Conservation (phyloP, 2,888 invertebrate species). For the Mallateleia sp. region DNA sequence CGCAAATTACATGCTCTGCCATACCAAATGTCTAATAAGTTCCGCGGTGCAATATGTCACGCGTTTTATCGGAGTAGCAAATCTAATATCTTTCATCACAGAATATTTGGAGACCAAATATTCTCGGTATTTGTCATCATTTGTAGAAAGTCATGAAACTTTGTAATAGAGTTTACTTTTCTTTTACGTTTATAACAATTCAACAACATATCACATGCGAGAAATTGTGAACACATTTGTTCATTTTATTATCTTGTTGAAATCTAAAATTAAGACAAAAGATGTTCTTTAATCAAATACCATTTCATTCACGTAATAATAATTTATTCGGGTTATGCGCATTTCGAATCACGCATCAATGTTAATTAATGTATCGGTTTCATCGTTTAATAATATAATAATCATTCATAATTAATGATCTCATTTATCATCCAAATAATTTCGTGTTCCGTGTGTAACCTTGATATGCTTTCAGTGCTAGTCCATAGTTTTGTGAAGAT, state of each 20-base stretch:
- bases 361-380: not conserved
- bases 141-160: slow-evolving; percentile 16
- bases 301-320: not conserved
- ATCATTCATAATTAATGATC: slow-evolving; percentile 7
- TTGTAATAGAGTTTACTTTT: slow-evolving; percentile 8
- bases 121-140: slow-evolving; percentile 33
- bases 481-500: not conserved
- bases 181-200: too few species aligned
- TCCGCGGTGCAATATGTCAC: slow-evolving; percentile 41
- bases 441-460: not conserved
- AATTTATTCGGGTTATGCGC: not conserved
- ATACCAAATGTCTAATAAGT: too few species aligned
- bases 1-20: slow-evolving; percentile 4
- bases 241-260: not conserved
- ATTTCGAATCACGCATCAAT: not conserved
- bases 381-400: slow-evolving; percentile 15
- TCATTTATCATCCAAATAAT: not conserved
- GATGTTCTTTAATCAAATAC: not conserved
- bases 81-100: slow-evolving; percentile 43
- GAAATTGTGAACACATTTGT: not conserved
- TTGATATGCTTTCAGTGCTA: not conserved
- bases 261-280: not conserved
- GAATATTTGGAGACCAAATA: slow-evolving; percentile 14
- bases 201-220: not conserved
- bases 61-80: slow-evolving; percentile 3